phyloP scores from a whole-genome alignment of 2,113 vertebrate species.

The Oryzias javanicus region DNA sequence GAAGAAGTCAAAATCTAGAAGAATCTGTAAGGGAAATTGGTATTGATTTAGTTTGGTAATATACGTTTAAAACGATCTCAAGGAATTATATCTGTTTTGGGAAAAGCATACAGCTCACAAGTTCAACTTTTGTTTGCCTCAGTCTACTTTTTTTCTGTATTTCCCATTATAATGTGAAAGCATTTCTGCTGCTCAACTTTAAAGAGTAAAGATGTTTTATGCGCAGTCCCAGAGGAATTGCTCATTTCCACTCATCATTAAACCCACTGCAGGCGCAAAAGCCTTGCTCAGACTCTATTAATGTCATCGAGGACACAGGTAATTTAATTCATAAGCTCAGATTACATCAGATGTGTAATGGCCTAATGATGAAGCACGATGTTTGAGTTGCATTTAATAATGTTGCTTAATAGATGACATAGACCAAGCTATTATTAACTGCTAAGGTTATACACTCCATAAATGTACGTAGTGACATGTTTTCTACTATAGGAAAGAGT shows the following conservation, averaged over 20 bases:
- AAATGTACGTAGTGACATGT: conserved; percentile 21
- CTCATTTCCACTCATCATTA: conserved; percentile 44
- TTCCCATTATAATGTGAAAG: conserved; percentile 16
- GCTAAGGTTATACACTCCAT: conserved; percentile 24
- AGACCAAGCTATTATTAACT: conserved; percentile 30
- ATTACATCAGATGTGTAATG: conserved; percentile 63
- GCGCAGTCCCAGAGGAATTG: conserved; percentile 53
- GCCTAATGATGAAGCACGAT: conserved; percentile 71
- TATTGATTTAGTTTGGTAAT: too few species aligned
- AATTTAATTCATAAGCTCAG: conserved; percentile 72
- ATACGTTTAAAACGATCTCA: too few species aligned
- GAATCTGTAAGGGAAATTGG: too few species aligned
- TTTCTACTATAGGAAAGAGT: conserved; percentile 1
- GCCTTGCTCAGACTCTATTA: conserved; percentile 61
- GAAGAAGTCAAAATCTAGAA: neutral
- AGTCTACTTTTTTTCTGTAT: neutral
- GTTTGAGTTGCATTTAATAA: conserved; percentile 69
- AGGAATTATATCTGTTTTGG: too few species aligned
- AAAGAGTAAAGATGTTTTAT: conserved; percentile 42
- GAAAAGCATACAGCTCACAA: too few species aligned
- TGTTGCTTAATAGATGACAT: conserved; percentile 58
- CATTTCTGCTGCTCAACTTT: conserved; percentile 23
- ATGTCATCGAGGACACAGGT: conserved; percentile 71
- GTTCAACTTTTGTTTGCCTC: neutral
- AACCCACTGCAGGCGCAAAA: conserved; percentile 43